A percentile compares a stretch with the other conserved stretches of the same genome.
Conservation (phyloP, 1,140 invertebrate species). For the Pomacea maculata region DNA sequence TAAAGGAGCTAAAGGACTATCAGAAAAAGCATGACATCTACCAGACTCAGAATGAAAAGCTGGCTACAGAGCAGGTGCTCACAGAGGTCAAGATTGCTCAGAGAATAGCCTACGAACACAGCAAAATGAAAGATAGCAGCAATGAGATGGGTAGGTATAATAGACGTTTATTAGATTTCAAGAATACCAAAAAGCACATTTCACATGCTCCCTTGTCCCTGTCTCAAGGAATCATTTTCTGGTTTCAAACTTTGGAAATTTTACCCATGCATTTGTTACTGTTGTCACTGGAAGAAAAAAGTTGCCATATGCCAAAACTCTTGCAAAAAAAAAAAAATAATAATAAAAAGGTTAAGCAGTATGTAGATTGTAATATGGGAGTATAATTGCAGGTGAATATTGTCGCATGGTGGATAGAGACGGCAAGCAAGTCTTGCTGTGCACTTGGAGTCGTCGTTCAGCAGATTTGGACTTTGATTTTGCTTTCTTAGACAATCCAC, state of each 20-base stretch:
- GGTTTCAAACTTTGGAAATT: no score
- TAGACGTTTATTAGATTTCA: neutral
- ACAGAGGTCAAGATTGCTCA: constrained; percentile 65
- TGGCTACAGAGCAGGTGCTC: constrained; percentile 73
- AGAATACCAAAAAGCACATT: no score
- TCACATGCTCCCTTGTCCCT: no score
- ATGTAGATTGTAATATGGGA: neutral
- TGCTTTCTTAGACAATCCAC: constrained; percentile 28
- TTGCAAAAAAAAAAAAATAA: no score
- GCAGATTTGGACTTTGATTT: constrained; percentile 37
- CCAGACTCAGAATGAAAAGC: constrained; percentile 72
- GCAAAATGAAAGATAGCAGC: constrained; percentile 60
- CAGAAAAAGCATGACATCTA: constrained; percentile 75
- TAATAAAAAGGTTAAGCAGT: no score
- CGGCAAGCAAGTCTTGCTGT: constrained; percentile 58
- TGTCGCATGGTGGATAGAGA: constrained; percentile 59
- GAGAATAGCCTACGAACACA: constrained; percentile 65
- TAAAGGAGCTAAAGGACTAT: constrained; percentile 75
- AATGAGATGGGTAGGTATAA: constrained; percentile 48
- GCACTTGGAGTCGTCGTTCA: constrained; percentile 49
- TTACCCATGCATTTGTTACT: no score
- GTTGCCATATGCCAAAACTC: no score
- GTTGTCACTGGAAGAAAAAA: no score
- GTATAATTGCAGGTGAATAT: constrained; percentile 52
- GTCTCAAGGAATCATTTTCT: no score